Evolutionary conservation across 2,797 vertebrate genomes (phyloP).

Genomic region (Rhabdomys pumilio): DNA sequence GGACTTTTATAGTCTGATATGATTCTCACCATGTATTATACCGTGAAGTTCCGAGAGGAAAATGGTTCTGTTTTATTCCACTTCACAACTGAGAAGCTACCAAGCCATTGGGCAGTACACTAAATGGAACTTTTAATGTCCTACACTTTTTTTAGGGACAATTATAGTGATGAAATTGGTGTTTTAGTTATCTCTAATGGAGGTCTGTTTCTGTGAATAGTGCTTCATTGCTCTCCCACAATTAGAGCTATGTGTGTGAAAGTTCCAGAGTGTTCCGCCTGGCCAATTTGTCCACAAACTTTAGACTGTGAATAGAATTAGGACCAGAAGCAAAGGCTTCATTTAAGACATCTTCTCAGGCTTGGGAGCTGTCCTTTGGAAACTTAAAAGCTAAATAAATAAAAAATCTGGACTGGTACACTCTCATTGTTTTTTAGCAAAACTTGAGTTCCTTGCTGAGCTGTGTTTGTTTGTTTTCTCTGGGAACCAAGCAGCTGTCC

Average conservation of each 20-base stretch:
- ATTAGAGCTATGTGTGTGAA: not conserved
- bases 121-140: slow-evolving; percentile 11
- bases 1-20: not conserved
- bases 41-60: not conserved
- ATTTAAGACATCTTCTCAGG: slow-evolving; percentile 72
- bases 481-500: slow-evolving; percentile 81
- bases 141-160: not conserved
- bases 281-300: not conserved
- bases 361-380: slow-evolving; percentile 62
- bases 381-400: slow-evolving; percentile 71
- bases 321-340: slow-evolving; percentile 39
- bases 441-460: slow-evolving; percentile 65
- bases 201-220: slow-evolving; percentile 8
- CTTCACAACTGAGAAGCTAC: slow-evolving; percentile 24
- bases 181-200: slow-evolving; percentile 16
- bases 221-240: not conserved
- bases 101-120: not conserved
- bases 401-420: slow-evolving; percentile 1
- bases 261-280: not conserved
- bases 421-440: slow-evolving; percentile 73
- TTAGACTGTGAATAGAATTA: slow-evolving; percentile 5
- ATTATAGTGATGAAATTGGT: slow-evolving; percentile 52
- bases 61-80: not conserved
- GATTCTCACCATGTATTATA: not conserved
- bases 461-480: slow-evolving; percentile 85